Conservation (phyloP, 1,140 invertebrate species). For the Ips typographus region DNA sequence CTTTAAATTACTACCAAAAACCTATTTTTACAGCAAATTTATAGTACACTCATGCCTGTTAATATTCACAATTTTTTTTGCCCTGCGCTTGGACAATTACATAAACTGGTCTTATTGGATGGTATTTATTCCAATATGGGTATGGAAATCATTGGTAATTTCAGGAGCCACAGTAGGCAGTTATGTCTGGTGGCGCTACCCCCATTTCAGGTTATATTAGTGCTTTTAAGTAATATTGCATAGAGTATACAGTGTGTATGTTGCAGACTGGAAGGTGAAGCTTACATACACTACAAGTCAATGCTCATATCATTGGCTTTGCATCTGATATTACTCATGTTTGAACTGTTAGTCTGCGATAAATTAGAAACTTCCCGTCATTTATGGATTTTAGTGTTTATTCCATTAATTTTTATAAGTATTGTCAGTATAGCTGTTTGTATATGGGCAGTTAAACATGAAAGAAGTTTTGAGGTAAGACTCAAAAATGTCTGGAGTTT, state of each 20-base stretch:
- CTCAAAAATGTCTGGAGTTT: conserved; percentile 7
- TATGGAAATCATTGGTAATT: conserved; percentile 93
- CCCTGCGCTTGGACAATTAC: conserved; percentile 83
- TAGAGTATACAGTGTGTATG: background rate
- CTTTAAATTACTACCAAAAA: background rate
- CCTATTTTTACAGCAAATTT: conserved; percentile 78
- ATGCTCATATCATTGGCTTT: conserved; percentile 94
- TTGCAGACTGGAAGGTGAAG: conserved; percentile 87
- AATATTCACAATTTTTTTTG: conserved; percentile 86
- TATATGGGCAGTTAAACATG: conserved; percentile 98
- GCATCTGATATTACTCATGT: conserved; percentile 93
- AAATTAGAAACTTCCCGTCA: conserved; percentile 88
- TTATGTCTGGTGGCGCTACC: conserved; percentile 93
- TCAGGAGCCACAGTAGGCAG: conserved; percentile 85
- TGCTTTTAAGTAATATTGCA: background rate
- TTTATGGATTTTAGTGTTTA: conserved; percentile 94
- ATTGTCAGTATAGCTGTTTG: conserved; percentile 95
- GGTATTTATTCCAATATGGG: conserved; percentile 93
- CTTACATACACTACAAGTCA: conserved; percentile 95
- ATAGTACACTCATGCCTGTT: conserved; percentile 91
- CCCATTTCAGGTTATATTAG: conserved; percentile 88
- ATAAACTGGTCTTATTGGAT: conserved; percentile 92
- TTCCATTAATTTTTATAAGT: conserved; percentile 94
- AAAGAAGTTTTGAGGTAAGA: conserved; percentile 89
- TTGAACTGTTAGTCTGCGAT: conserved; percentile 93